Evolutionary conservation across 2,113 vertebrate genomes (phyloP).

Genomic region (Ameiurus melas): DNA sequence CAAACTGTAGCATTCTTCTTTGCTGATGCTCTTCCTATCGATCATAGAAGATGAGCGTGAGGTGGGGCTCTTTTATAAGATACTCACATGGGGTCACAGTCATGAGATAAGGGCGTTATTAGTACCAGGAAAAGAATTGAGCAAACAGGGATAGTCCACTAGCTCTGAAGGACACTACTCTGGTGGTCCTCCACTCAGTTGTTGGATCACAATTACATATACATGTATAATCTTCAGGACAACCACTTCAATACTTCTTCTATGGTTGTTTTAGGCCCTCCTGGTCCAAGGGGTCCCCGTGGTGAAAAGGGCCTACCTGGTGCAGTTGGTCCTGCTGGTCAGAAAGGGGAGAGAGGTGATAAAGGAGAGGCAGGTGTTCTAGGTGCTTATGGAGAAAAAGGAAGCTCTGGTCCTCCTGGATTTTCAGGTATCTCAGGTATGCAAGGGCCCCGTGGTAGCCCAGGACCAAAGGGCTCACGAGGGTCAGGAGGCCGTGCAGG

Average conservation of each 20-base stretch:
- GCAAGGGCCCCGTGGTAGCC: constrained; percentile 83
- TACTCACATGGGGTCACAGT: background rate
- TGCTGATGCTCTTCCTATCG: background rate
- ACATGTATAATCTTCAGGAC: background rate
- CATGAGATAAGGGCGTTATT: background rate
- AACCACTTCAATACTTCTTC: background rate
- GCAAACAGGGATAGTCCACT: background rate
- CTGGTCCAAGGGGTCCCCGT: constrained; percentile 88
- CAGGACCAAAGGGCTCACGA: constrained; percentile 87
- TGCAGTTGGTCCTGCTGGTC: constrained; percentile 78
- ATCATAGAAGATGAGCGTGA: background rate
- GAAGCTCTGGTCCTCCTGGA: constrained; percentile 77
- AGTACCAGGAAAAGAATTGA: background rate
- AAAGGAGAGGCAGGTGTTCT: constrained; percentile 81
- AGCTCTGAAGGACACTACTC: background rate
- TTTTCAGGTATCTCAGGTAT: constrained; percentile 84
- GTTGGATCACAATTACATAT: background rate
- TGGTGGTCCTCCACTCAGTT: background rate
- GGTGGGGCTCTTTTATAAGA: background rate
- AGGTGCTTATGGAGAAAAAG: constrained; percentile 85
- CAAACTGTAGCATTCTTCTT: background rate
- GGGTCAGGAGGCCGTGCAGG: constrained; percentile 92
- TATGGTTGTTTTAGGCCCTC: constrained; percentile 83
- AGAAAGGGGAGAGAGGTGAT: constrained; percentile 90
- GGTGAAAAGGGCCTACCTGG: constrained; percentile 89